Evolutionary conservation across 2,113 vertebrate species (phyloP), one percentile per base, ranked within the genome.

Genomic region (Ibidorhyncha struthersii): DNA sequence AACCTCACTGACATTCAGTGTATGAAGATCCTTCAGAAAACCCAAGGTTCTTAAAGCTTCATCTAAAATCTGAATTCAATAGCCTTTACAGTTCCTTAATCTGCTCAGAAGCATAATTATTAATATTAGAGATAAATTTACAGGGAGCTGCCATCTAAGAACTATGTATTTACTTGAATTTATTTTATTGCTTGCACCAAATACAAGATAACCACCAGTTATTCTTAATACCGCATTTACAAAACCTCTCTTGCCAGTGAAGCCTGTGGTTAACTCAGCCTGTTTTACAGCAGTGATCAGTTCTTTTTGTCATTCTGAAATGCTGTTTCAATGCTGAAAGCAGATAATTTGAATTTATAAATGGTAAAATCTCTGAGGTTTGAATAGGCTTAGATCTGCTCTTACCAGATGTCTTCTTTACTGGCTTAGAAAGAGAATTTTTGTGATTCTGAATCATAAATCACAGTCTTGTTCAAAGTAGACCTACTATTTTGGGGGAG

Each of bases 381-480:
- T 91, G 53, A 95, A 91, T 78, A 69, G 86, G 14, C 63, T 94
- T 85, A 74, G 53, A 86, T 67, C 27, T 78, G 38, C 12, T 84
- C 27, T 95, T 94, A 62, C 67, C 85, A 95, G 72, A 89, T 79
- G 23, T 63, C 52, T 78, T 91, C 43, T 82, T 76, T 82, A 47
- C 55, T 95, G 78, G 25, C 36, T 78, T 86, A 66, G n/a, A 89
- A 88, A 83, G 22, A 77, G 53, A 66, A 23, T 8, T 90, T 81
- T 76, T 92, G 59, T 72, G 78, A 82, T 81, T 83, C n/a, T 69
- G 30, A 92, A 85, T 53, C 65, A 73, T 86, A 90, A 93, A 93
- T 90, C 43, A 92, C 43, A 76, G 32, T 73, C 82, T 82, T 83
- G 34, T 83, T 94, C 47, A 55, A 70, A 93, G 59, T 12, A 95